phyloP scores from a whole-genome alignment of 2,113 vertebrate genomes.

The Peromyscus californicus region DNA sequence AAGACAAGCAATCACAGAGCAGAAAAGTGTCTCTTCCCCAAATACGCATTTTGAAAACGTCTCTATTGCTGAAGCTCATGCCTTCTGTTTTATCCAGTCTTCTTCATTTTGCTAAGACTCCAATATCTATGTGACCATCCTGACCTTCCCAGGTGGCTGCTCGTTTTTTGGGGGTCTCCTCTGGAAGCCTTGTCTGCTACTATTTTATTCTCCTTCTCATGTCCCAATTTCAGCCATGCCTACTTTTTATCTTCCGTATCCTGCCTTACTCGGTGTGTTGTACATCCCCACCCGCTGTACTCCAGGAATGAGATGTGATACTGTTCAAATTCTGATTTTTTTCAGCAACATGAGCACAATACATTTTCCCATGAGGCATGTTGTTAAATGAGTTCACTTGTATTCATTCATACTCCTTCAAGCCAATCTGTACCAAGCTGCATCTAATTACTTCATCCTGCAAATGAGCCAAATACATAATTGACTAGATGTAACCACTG shows the following conservation, averaged over 20 bases:
- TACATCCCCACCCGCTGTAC: not conserved
- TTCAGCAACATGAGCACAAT: not conserved
- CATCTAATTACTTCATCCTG: conserved; percentile 67
- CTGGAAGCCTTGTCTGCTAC: not conserved
- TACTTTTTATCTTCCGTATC: conserved; percentile 28
- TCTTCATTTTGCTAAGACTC: not conserved
- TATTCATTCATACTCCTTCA: conserved; percentile 57
- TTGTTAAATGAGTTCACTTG: conserved; percentile 47
- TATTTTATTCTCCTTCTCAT: not conserved
- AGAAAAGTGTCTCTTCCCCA: not conserved
- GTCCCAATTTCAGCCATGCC: not conserved
- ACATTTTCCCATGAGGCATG: not conserved
- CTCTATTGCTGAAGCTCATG: not conserved
- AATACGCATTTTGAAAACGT: not conserved
- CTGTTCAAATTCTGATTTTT: not conserved
- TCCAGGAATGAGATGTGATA: not conserved
- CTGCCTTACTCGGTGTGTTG: not conserved
- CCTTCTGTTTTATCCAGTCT: not conserved
- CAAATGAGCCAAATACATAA: conserved; percentile 66
- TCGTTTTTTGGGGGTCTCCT: not conserved
- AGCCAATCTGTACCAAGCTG: conserved; percentile 52
- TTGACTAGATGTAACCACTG: conserved; percentile 64
- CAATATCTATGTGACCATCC: not conserved
- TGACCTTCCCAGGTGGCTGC: not conserved
- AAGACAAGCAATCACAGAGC: not conserved